These are phyloP conservation scores for Fregata magnificens DNA, from an alignment of 2,113 vertebrate genomes.

Conservation along the genomic window DNA sequence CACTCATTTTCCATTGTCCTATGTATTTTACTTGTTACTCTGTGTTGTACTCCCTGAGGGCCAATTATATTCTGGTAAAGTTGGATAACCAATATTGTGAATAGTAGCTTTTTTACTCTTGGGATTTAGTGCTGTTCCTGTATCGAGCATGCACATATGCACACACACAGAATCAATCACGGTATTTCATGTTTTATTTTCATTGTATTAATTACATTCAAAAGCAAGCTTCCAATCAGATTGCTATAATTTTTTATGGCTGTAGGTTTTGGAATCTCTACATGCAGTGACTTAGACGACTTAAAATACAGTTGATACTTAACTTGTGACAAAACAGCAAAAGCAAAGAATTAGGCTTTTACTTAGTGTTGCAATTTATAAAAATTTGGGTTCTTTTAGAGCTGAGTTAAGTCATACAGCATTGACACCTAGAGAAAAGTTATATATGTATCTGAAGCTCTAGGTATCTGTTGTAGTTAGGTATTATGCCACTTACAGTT, in stretches of 20 bases:
- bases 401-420: neutral
- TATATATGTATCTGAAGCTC: neutral
- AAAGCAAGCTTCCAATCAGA: neutral
- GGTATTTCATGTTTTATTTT: constrained; percentile 5
- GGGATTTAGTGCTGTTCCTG: neutral
- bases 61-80: constrained; percentile 28
- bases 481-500: neutral
- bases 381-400: neutral
- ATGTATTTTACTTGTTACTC: neutral
- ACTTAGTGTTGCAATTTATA: neutral
- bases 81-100: neutral
- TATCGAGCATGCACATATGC: neutral
- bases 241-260: neutral
- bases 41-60: neutral
- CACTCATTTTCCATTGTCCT: neutral
- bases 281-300: neutral
- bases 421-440: neutral
- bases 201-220: constrained; percentile 2
- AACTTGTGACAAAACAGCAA: neutral
- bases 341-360: neutral
- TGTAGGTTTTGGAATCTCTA: neutral
- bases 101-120: neutral
- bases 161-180: neutral
- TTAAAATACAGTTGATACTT: neutral
- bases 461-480: neutral